These are phyloP conservation scores for Lerista edwardsae DNA, from an alignment of 2,797 vertebrate genomes.

Conservation along the genomic window DNA sequence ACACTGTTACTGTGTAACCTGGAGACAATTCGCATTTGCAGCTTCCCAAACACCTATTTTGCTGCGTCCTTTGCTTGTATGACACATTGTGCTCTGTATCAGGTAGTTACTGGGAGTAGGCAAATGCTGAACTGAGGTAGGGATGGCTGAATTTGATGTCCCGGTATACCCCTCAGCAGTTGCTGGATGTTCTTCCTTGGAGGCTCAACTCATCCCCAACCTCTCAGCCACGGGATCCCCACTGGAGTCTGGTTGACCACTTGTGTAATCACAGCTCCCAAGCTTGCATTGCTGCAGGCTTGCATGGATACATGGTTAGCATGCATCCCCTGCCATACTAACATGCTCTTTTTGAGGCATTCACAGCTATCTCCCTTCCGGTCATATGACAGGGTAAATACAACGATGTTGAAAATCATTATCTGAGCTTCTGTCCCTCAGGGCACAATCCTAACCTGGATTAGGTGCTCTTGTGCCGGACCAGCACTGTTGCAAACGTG, in stretches of 20 bases:
- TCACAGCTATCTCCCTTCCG: neutral
- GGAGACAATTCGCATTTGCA: neutral
- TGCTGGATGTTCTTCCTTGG: neutral
- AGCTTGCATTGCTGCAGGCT: neutral
- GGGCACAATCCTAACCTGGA: too few species aligned
- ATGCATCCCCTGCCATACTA: neutral
- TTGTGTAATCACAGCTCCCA: neutral
- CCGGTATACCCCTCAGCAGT: neutral
- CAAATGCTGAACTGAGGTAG: too few species aligned
- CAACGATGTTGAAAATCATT: too few species aligned
- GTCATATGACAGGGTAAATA: neutral
- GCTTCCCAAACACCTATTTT: neutral
- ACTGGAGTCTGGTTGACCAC: neutral
- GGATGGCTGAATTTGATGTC: neutral
- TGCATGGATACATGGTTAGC: neutral
- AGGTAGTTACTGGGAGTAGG: neutral
- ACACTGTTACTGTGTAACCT: neutral
- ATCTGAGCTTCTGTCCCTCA: neutral
- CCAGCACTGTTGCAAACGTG: too few species aligned
- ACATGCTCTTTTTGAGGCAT: rapidly evolving
- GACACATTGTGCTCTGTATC: neutral
- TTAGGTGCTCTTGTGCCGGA: too few species aligned
- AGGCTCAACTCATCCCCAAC: neutral
- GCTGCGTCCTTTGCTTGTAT: neutral
- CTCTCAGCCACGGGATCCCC: neutral